phyloP scores from a whole-genome alignment of 2,888 invertebrate genomes.

The Drosophila algonquin region DNA sequence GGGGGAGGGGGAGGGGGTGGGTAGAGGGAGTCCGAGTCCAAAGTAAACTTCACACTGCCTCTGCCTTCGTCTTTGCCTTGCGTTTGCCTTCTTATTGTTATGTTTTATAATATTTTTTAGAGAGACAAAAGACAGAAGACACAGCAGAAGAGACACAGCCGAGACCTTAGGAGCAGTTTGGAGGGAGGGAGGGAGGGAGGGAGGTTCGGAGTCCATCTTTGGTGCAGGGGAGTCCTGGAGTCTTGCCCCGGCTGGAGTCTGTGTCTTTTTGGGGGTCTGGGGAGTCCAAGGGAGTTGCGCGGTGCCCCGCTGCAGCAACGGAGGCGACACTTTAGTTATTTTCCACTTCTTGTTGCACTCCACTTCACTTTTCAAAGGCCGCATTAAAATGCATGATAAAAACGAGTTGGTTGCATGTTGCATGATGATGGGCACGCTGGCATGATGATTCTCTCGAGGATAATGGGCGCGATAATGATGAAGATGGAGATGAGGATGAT shows the following conservation, averaged over 20 bases:
- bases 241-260: neutral
- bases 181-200: slow-evolving; percentile 5
- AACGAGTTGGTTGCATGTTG: slow-evolving; percentile 32
- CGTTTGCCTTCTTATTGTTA: slow-evolving; percentile 74
- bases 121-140: slow-evolving; percentile 65
- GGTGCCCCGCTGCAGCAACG: neutral
- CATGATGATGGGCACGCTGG: slow-evolving; percentile 25
- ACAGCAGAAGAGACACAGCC: slow-evolving; percentile 18
- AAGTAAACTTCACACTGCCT: slow-evolving; percentile 66
- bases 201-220: neutral
- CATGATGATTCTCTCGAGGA: slow-evolving; percentile 4
- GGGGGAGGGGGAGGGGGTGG: neutral
- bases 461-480: slow-evolving; percentile 10
- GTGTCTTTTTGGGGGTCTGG: neutral
- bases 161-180: slow-evolving; percentile 17
- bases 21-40: neutral
- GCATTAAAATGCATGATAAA: slow-evolving; percentile 75
- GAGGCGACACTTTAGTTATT: slow-evolving; percentile 77
- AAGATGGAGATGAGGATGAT: slow-evolving; percentile 29
- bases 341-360: slow-evolving; percentile 76
- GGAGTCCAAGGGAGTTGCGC: slow-evolving; percentile 19
- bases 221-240: neutral
- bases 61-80: slow-evolving; percentile 43
- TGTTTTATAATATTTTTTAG: slow-evolving; percentile 73
- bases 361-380: slow-evolving; percentile 77